Conservation (phyloP, 1,140 invertebrate species). For the Steinernema feltiae region DNA sequence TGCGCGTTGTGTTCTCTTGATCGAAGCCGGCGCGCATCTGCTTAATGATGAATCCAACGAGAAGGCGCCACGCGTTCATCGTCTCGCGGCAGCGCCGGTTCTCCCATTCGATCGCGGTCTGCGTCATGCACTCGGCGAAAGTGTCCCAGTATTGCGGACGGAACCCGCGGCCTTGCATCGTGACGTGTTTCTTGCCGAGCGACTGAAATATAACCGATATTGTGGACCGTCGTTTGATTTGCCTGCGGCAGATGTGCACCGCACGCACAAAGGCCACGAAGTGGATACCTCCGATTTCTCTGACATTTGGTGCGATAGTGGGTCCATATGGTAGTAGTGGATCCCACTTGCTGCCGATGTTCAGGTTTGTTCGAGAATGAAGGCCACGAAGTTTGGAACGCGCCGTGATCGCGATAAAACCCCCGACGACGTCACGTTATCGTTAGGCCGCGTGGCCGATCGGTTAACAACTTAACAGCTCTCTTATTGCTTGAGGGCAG, state of each 20-base stretch:
- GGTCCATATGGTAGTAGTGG: too few species aligned
- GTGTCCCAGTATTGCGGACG: slow-evolving; percentile 39
- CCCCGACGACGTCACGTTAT: too few species aligned
- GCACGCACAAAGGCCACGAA: too few species aligned
- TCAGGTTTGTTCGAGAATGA: too few species aligned
- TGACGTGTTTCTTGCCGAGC: slow-evolving; percentile 25
- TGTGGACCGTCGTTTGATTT: not conserved
- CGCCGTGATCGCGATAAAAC: too few species aligned
- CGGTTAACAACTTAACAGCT: too few species aligned
- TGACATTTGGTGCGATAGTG: too few species aligned
- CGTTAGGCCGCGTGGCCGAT: too few species aligned
- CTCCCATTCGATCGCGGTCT: slow-evolving; percentile 23
- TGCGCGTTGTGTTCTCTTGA: slow-evolving; percentile 19
- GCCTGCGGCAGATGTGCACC: not conserved
- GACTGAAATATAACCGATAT: slow-evolving; percentile 18
- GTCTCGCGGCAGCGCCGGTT: slow-evolving; percentile 9
- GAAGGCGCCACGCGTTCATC: slow-evolving; percentile 9
- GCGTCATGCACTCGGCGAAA: slow-evolving; percentile 37
- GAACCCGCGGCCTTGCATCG: slow-evolving; percentile 34
- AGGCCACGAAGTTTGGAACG: too few species aligned
- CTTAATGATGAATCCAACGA: slow-evolving; percentile 25
- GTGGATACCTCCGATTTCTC: too few species aligned
- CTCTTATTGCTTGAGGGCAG: too few species aligned
- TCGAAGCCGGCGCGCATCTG: slow-evolving; percentile 34
- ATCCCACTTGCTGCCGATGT: too few species aligned